Percentiles rank a stretch among this genome's conserved stretches.
These are phyloP conservation scores for Phainopepla nitens DNA, from an alignment of 2,113 vertebrate genomes.

Conservation along the genomic window DNA sequence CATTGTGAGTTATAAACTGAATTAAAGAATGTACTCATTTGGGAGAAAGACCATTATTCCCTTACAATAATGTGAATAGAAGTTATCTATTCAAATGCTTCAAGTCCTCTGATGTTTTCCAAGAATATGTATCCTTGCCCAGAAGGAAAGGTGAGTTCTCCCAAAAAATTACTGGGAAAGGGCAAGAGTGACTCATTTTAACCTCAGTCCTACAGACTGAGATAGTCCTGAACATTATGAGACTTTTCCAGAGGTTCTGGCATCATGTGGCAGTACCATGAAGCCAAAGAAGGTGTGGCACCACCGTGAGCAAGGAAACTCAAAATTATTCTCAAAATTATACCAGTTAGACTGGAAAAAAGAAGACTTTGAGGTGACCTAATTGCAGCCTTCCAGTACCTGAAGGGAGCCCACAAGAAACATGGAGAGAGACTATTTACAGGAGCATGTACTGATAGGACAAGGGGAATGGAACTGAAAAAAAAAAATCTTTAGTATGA, in stretches of 20 bases:
- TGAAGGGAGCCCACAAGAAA: not conserved
- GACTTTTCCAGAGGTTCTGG: not conserved
- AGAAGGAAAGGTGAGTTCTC: not conserved
- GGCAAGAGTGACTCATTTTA: not conserved
- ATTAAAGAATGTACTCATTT: not conserved
- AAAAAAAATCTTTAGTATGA: not conserved
- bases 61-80: not conserved
- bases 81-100: not conserved
- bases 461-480: not conserved
- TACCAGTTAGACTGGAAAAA: not conserved
- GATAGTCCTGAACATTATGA: not conserved
- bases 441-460: not conserved
- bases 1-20: not conserved
- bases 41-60: not conserved
- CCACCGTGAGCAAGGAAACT: not conserved
- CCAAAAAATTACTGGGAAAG: not conserved
- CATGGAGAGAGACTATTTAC: not conserved
- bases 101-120: not conserved
- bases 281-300: not conserved
- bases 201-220: not conserved
- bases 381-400: not conserved
- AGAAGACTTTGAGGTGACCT: not conserved
- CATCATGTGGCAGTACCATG: not conserved
- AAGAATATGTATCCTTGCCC: not conserved
- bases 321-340: not conserved